A percentile compares a stretch with the other conserved stretches of the same genome.
These are phyloP conservation scores for Pipra filicauda DNA, from an alignment of 2,113 vertebrate genomes.

Conservation along the genomic window DNA sequence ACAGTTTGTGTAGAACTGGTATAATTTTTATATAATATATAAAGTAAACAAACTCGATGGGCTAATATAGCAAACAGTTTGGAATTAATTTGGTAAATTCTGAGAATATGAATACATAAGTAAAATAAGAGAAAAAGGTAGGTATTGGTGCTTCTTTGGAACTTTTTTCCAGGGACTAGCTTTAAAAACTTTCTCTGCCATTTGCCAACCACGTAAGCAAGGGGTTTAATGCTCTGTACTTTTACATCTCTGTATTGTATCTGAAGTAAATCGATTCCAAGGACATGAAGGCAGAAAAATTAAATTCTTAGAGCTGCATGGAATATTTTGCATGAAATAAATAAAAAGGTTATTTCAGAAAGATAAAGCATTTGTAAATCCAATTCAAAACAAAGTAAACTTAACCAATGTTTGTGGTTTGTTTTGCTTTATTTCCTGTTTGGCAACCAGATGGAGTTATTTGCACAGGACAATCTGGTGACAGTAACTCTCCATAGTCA, in stretches of 20 bases:
- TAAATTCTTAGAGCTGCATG: neutral
- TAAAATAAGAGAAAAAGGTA: neutral
- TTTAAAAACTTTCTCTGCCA: neutral
- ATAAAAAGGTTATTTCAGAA: neutral
- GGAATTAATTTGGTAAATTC: neutral
- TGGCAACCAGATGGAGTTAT: neutral
- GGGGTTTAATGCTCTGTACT: neutral
- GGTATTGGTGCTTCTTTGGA: neutral
- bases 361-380: neutral
- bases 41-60: neutral
- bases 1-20: neutral
- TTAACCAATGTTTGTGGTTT: neutral
- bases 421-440: neutral
- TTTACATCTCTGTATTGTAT: neutral
- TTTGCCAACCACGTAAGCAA: neutral
- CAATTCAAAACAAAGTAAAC: neutral
- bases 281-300: neutral
- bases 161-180: neutral
- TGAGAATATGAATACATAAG: neutral
- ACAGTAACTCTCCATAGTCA: neutral
- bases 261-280: neutral
- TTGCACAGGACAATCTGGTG: neutral
- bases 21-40: neutral
- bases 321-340: neutral
- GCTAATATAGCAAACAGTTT: neutral